Evolutionary conservation across 1,140 invertebrate species (phyloP).

Genomic region (Rhizoglyphus robini): DNA sequence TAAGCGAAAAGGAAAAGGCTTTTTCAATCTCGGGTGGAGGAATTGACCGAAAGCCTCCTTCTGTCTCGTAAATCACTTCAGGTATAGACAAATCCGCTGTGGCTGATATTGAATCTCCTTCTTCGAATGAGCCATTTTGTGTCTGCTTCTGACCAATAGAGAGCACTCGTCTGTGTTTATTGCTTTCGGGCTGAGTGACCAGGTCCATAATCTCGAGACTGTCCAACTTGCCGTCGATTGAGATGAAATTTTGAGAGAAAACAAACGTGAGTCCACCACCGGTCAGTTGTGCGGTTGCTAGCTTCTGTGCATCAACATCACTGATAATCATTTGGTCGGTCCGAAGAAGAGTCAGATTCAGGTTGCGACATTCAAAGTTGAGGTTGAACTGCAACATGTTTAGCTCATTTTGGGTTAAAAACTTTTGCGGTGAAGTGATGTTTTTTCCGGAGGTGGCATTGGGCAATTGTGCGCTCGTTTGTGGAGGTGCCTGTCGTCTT

Average conservation of each 20-base stretch:
- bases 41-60: background rate
- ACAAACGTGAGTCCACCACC: constrained; percentile 9
- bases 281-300: constrained; percentile 12
- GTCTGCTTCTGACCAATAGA: constrained; percentile 1
- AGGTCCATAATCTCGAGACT: constrained; percentile 77
- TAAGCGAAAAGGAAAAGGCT: constrained; percentile 11
- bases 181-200: constrained; percentile 55
- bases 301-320: constrained; percentile 9
- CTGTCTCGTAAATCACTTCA: background rate
- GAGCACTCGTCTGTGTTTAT: constrained; percentile 18
- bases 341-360: constrained; percentile 15
- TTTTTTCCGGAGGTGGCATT: background rate
- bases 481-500: background rate
- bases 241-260: constrained; percentile 12
- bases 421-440: background rate
- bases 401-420: constrained; percentile 16
- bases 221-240: constrained; percentile 64
- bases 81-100: background rate
- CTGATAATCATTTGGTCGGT: constrained; percentile 10
- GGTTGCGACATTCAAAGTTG: constrained; percentile 18
- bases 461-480: background rate
- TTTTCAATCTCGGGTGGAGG: background rate
- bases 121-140: background rate
- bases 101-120: background rate
- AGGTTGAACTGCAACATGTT: constrained; percentile 20